phyloP scores from a whole-genome alignment of 2,113 vertebrate species.

The Baryphthengus martii region DNA sequence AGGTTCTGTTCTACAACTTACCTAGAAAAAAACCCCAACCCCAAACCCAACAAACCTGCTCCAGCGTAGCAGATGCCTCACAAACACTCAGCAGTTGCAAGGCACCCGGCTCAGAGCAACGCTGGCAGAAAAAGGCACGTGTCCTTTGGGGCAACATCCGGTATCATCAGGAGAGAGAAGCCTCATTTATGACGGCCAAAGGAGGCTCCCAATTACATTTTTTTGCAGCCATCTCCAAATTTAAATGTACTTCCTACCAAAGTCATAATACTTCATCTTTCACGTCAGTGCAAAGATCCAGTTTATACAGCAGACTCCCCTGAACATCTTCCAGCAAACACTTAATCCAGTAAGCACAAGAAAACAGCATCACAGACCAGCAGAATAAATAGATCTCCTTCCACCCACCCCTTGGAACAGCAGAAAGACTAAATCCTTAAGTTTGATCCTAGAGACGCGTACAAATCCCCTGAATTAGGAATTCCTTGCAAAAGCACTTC shows the following conservation, averaged over 20 bases:
- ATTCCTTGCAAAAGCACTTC: background rate
- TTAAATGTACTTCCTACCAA: background rate
- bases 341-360: background rate
- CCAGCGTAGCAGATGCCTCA: background rate
- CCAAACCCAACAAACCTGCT: background rate
- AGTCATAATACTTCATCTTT: background rate
- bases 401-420: background rate
- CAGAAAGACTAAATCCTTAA: background rate
- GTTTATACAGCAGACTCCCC: background rate
- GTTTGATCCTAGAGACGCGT: background rate
- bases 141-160: background rate
- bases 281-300: background rate
- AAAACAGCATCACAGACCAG: background rate
- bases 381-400: background rate
- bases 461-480: background rate
- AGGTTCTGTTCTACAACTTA: background rate
- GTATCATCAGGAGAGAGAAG: background rate
- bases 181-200: background rate
- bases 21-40: background rate
- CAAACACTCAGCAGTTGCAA: background rate
- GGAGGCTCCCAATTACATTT: background rate
- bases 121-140: background rate
- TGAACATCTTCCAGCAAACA: background rate
- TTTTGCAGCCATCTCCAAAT: background rate
- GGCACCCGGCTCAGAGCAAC: background rate